Evolutionary conservation across 2,797 vertebrate genomes (phyloP).

Genomic region (Myotis findleyi): DNA sequence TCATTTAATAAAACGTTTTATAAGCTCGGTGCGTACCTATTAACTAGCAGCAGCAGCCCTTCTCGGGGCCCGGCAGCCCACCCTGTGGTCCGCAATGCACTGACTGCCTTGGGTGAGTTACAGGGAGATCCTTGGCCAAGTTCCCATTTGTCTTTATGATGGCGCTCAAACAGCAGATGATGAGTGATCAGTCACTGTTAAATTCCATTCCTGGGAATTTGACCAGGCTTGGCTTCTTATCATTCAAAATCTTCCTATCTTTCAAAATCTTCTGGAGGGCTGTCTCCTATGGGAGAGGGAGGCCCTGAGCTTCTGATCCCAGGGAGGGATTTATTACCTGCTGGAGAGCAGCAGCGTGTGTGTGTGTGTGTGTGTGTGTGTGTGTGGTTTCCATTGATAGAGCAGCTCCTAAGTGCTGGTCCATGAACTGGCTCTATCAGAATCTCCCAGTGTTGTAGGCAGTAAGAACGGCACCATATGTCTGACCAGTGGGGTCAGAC

Average conservation of each 20-base stretch:
- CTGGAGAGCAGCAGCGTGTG: neutral
- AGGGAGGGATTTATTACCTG: constrained; percentile 65
- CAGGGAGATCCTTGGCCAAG: constrained; percentile 38
- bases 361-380: neutral
- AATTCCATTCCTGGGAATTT: constrained; percentile 63
- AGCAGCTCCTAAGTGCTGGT: neutral
- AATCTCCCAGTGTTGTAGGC: neutral
- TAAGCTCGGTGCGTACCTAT: constrained; percentile 75
- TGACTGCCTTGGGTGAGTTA: constrained; percentile 25
- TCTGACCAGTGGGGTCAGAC: too few relatives aligned
- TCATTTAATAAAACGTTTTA: constrained; percentile 80
- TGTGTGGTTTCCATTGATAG: neutral
- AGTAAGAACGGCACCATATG: too few relatives aligned
- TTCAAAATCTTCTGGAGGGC: constrained; percentile 50
- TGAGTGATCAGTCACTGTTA: constrained; percentile 67
- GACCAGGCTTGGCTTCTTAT: constrained; percentile 62
- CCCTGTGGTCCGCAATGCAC: constrained; percentile 20
- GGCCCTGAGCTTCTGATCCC: constrained; percentile 35
- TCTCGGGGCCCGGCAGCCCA: neutral
- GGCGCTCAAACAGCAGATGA: constrained; percentile 59
- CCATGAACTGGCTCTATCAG: neutral
- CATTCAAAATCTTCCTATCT: constrained; percentile 62
- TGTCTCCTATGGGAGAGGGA: constrained; percentile 46
- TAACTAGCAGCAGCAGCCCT: constrained; percentile 68
- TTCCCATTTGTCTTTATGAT: constrained; percentile 76